Base-by-base conservation (phyloP, 2,888 invertebrate genomes). In the Itoplectis maculator region DNA sequence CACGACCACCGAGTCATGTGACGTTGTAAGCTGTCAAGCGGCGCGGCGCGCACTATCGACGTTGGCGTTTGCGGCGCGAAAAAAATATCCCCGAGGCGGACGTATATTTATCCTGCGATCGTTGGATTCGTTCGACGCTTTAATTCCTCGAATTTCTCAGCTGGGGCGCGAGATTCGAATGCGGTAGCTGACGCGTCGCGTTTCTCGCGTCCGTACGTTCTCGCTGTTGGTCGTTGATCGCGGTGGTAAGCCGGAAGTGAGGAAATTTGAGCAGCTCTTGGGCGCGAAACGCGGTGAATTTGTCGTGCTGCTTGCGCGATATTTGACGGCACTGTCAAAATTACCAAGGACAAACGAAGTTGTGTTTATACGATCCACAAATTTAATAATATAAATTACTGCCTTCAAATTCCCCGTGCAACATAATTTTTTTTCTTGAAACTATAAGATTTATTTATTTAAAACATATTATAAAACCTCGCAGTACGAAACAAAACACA, bases 111-210 rank as follows among this genome's bases (percentile, higher is more conserved):
- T 73, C 29, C 0, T 18, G 13, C 23, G 15, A 37, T 2, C 47
- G 40, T 37, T 0, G 9, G 3, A 0, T 35, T 23, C 5, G 13
- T 42, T 61, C 42, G 40, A n/a, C 9, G n/a, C 2, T 20, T 5
- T 23, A 45, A 54, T 81, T 54, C 13, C 68, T 59, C 15, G n/a
- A 7, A 11, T 13, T 11, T 18, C 45, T 61, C 23, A 47, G 47
- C 47, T 35, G 15, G 45, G 72, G 82, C 83, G 82, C 73, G 78
- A 70, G 40, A 75, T 82, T 85, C 66, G 63, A 82, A 40, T 15
- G 73, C n/a, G n/a, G n/a, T n/a, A n/a, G n/a, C n/a, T n/a, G n/a
- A n/a, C n/a, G n/a, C n/a, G n/a, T n/a, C n/a, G 29, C 29, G 29
- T 0, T 20, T 0, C 9, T 51, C 18, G 15, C n/a, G 47, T 9